Evolutionary conservation across 2,888 invertebrate species (phyloP), one percentile per base, ranked within the genome.

Genomic region (Leptura quadrifasciata): DNA sequence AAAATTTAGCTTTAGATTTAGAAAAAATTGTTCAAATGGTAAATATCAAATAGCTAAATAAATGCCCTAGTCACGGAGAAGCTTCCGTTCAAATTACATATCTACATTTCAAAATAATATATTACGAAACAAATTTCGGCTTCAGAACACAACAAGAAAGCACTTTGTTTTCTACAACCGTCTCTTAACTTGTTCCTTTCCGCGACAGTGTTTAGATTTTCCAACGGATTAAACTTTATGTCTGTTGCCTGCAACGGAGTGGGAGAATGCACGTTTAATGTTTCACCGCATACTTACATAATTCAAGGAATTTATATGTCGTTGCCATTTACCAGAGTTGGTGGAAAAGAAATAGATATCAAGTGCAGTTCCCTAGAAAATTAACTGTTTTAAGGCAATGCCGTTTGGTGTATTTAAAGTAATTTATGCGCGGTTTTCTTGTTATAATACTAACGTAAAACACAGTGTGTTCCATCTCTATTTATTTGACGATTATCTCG

Each of bases 151-250:
- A 74, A 67, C 67, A 67, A 64, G 64, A 74, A 67, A 67, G 39
- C 72, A 64, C 72, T 65, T 54, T 64, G 72, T 72, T 67, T 67
- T 67, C 73, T 67, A 39, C 67, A 60, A 74, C 57, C 58, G 73
- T 67, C 73, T 75, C 70, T 74, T 69, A 68, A 71, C 60, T 70
- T 65, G 70, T 35, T 70, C 61, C 71, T 71, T 76, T 72, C 67
- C 63, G 54, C 61, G 70, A 64, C 69, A 72, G 35, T 76, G 64
- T 76, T 74, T 79, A 75, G 77, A 81, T 81, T 81, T 81, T 81
- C 78, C 78, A 68, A 68, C 78, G 77, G 77, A 81, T 81, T 81
- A 80, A 81, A 81, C 80, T 80, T 79, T 76, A 76, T 81, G 79
- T 76, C 70, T 73, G 60, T 35, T 65, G 76, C 70, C 74, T 76